Conservation (phyloP, 1,140 invertebrate genomes). For the Conus betulinus region DNA sequence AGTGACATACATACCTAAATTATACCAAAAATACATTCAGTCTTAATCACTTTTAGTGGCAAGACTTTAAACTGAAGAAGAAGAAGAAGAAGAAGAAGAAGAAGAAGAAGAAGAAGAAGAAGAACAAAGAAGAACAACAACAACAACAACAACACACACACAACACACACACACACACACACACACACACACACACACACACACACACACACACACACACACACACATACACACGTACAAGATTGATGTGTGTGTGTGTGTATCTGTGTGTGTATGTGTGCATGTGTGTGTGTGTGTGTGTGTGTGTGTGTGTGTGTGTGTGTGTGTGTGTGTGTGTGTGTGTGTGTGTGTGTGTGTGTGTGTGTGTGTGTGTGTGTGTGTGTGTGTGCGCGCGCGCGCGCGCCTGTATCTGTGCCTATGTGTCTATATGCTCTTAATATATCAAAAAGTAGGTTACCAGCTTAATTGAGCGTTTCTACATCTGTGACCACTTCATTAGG, state of each 20-base stretch:
- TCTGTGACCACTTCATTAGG: too few relatives aligned
- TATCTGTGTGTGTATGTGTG: too few relatives aligned
- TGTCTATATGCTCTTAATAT: not conserved
- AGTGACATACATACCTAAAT: too few relatives aligned
- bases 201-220: not conserved
- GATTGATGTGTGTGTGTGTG: too few relatives aligned
- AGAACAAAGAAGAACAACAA: too few relatives aligned
- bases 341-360: not conserved
- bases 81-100: not conserved
- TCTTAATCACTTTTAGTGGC: too few relatives aligned
- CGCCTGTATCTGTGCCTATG: too few relatives aligned
- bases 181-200: not conserved
- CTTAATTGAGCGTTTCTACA: too few relatives aligned
- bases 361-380: constrained; percentile 7
- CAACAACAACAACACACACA: too few relatives aligned
- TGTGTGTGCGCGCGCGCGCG: not conserved
- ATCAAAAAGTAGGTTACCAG: not conserved
- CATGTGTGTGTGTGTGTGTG: too few relatives aligned
- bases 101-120: not conserved
- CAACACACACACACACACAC: not conserved
- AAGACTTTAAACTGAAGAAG: too few relatives aligned
- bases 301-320: constrained; percentile 2
- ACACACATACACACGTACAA: not conserved
- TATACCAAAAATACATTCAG: too few relatives aligned
- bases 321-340: not conserved